These are phyloP conservation scores for Bombus picipes DNA, from an alignment of 1,140 invertebrate species.

Conservation along the genomic window DNA sequence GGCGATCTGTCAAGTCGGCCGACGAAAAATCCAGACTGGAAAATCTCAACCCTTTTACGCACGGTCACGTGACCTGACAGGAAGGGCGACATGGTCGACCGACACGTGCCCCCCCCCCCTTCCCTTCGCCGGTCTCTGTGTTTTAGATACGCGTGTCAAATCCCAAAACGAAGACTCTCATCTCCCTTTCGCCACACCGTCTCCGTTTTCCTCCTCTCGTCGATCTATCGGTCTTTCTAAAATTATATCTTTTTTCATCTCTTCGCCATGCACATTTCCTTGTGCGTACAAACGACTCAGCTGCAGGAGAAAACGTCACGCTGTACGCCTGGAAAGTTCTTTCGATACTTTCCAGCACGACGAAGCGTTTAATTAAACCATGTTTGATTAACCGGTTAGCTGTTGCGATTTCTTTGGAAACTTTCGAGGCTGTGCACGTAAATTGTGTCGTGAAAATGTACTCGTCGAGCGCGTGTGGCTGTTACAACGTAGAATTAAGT, in stretches of 20 bases:
- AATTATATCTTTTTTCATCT: constrained; percentile 42
- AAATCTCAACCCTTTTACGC: constrained; percentile 82
- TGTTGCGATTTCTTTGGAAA: too few relatives aligned
- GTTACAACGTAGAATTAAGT: too few relatives aligned
- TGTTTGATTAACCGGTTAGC: background rate
- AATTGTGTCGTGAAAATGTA: too few relatives aligned
- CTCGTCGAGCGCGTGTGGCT: too few relatives aligned
- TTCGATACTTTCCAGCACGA: background rate
- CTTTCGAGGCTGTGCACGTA: too few relatives aligned
- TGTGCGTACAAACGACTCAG: background rate
- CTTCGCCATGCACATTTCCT: background rate
- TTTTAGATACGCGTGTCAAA: constrained; percentile 83
- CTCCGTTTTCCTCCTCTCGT: constrained; percentile 58
- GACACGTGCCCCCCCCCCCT: constrained; percentile 80
- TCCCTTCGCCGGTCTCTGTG: constrained; percentile 58
- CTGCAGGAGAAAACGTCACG: constrained; percentile 2
- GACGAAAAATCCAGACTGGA: constrained; percentile 70
- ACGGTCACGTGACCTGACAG: constrained; percentile 81
- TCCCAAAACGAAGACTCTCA: constrained; percentile 76
- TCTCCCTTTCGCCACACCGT: constrained; percentile 33
- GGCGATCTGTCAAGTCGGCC: constrained; percentile 79
- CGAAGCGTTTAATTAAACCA: background rate
- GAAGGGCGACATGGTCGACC: constrained; percentile 68
- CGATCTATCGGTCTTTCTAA: constrained; percentile 59
- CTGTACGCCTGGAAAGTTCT: background rate